Conservation (phyloP, 2,888 invertebrate genomes). For the Rhimphoctona megacephalus region DNA sequence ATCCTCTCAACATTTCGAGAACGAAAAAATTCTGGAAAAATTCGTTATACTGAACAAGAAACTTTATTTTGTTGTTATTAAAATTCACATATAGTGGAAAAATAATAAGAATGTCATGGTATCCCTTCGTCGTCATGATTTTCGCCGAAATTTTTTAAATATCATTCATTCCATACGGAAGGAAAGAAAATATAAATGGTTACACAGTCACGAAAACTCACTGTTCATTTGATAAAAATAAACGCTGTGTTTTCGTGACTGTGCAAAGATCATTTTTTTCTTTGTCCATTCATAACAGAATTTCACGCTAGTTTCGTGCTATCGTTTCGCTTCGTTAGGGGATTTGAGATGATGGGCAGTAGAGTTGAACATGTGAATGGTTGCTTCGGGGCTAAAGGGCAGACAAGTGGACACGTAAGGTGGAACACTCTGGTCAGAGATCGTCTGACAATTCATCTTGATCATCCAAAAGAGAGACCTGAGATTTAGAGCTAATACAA, state of each 20-base stretch:
- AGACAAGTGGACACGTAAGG: conserved; percentile 25
- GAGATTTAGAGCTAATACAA: conserved; percentile 17
- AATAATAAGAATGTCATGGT: background rate
- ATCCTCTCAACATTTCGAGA: background rate
- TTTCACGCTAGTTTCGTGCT: conserved; percentile 23
- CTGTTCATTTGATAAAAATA: background rate
- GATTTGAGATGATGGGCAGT: conserved; percentile 26
- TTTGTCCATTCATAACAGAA: background rate
- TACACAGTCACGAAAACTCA: background rate
- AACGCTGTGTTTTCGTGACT: background rate
- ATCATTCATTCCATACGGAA: background rate
- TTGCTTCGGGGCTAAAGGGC: background rate
- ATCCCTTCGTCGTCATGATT: background rate
- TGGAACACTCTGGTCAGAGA: conserved; percentile 3
- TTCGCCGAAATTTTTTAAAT: background rate
- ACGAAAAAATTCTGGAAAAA: background rate
- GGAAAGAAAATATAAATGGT: background rate
- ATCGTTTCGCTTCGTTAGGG: conserved; percentile 27
- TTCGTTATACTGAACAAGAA: background rate
- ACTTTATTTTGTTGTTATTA: too few species aligned
- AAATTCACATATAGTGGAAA: background rate
- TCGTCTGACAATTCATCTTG: conserved; percentile 31
- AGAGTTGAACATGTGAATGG: conserved; percentile 12
- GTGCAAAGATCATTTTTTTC: background rate
- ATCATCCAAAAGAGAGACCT: conserved; percentile 8